A percentile compares a stretch with the other conserved stretches of the same genome.
These are phyloP conservation scores for Zaprionus bogoriensis DNA, from an alignment of 2,888 invertebrate genomes.

Conservation along the genomic window DNA sequence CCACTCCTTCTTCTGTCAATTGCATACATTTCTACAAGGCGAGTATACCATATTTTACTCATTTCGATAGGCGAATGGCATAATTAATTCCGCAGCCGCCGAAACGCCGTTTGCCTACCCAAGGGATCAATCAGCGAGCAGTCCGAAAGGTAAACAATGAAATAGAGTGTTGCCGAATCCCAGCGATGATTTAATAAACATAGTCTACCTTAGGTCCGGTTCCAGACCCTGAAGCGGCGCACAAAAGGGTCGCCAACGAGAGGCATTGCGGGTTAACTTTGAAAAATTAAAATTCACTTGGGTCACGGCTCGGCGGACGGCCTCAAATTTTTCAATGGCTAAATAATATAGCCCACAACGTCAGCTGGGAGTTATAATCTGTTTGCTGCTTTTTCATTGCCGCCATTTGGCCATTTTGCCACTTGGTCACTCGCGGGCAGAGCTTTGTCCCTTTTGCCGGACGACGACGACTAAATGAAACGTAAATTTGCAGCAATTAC, in stretches of 20 bases:
- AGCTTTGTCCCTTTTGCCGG: constrained; percentile 19
- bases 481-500: constrained; percentile 82
- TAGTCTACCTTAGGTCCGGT: constrained; percentile 2
- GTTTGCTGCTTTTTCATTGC: constrained; percentile 76
- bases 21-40: too few relatives aligned
- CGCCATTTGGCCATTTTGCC: constrained; percentile 54
- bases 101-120: constrained; percentile 42
- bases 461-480: constrained; percentile 78
- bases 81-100: constrained; percentile 56
- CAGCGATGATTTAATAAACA: constrained; percentile 63
- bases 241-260: constrained; percentile 59
- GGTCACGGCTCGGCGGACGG: constrained; percentile 44
- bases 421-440: constrained; percentile 30
- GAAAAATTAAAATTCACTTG: constrained; percentile 79
- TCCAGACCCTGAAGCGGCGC: background rate
- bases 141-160: constrained; percentile 69
- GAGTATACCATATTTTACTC: too few relatives aligned
- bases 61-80: too few relatives aligned
- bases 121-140: constrained; percentile 72
- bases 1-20: too few relatives aligned
- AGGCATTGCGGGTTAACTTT: constrained; percentile 66
- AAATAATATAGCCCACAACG: constrained; percentile 80
- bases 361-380: constrained; percentile 78
- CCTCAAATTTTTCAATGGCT: constrained; percentile 75
- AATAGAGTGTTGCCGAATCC: constrained; percentile 50